Evolutionary conservation across 2,888 invertebrate genomes (phyloP).

Genomic region (Ophioninae sp.): DNA sequence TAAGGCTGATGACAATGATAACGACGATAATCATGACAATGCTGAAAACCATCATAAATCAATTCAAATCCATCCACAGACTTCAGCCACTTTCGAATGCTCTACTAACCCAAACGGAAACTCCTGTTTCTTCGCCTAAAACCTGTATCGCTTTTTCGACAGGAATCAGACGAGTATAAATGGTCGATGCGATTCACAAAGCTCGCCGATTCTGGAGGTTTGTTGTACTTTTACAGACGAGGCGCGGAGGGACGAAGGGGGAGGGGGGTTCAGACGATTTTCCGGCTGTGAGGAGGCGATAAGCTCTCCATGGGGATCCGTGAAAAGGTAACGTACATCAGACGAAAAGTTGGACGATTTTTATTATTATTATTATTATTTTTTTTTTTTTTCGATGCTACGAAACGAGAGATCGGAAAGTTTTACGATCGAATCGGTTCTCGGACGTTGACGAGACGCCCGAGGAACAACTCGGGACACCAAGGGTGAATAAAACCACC

Average conservation of each 20-base stretch:
- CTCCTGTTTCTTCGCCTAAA: neutral
- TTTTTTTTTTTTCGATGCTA: neutral
- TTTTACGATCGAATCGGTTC: slow-evolving; percentile 26
- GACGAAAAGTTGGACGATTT: slow-evolving; percentile 45
- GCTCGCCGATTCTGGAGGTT: slow-evolving; percentile 14
- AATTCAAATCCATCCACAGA: too few relatives aligned
- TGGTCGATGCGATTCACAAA: slow-evolving; percentile 1
- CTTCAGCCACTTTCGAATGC: too few relatives aligned
- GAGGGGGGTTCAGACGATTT: too few relatives aligned
- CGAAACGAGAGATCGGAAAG: slow-evolving; percentile 24
- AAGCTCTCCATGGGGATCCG: slow-evolving; percentile 30
- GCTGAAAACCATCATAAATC: too few relatives aligned
- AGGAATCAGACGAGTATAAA: neutral
- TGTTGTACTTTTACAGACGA: slow-evolving; percentile 15
- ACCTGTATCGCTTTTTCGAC: slow-evolving; percentile 9
- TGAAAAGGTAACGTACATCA: slow-evolving; percentile 25
- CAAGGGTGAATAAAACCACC: neutral
- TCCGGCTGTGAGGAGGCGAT: slow-evolving; percentile 9
- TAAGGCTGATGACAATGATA: too few relatives aligned
- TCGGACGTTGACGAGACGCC: neutral
- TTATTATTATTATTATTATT: too few relatives aligned
- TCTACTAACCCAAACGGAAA: neutral
- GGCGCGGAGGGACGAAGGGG: too few relatives aligned
- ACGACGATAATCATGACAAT: too few relatives aligned
- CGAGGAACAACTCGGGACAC: slow-evolving; percentile 1